Conservation (phyloP, 2,888 invertebrate genomes). For the Plebejus argus region DNA sequence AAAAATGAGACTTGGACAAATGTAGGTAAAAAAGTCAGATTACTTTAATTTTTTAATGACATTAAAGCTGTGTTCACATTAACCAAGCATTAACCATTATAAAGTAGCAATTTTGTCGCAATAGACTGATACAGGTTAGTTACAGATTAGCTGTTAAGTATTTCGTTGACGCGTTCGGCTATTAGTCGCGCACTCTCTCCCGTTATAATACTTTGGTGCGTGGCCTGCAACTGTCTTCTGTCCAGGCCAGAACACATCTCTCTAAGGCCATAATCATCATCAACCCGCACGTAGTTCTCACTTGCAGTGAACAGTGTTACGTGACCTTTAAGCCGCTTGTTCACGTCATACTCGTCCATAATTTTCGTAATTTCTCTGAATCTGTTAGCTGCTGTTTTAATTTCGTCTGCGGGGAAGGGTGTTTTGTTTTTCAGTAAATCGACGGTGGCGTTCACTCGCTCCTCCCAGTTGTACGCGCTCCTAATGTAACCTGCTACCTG, state of each 20-base stretch:
- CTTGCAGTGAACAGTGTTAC: conserved; percentile 92
- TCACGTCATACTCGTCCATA: conserved; percentile 88
- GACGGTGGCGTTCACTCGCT: conserved; percentile 79
- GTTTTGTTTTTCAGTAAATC: conserved; percentile 62
- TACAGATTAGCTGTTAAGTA: background rate
- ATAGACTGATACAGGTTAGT: background rate
- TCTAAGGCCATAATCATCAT: conserved; percentile 93
- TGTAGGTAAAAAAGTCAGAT: too few relatives aligned
- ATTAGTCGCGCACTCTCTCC: conserved; percentile 88
- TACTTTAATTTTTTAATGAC: too few relatives aligned
- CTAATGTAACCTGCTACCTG: background rate
- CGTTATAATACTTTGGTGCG: conserved; percentile 93
- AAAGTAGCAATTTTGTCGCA: too few relatives aligned
- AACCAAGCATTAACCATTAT: too few relatives aligned
- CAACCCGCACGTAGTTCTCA: conserved; percentile 91
- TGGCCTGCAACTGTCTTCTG: conserved; percentile 85
- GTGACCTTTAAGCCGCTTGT: conserved; percentile 82
- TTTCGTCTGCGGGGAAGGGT: conserved; percentile 59
- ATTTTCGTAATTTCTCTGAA: conserved; percentile 92
- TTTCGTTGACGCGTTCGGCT: conserved; percentile 70
- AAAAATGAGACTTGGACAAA: too few relatives aligned
- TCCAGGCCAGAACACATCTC: conserved; percentile 85
- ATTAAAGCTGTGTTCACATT: too few relatives aligned
- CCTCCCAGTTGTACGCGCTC: conserved; percentile 78
- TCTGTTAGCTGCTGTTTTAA: conserved; percentile 85